Percentiles rank a stretch among this genome's conserved stretches.
These are phyloP conservation scores for Pseudochaenichthys georgianus DNA, from an alignment of 2,797 vertebrate genomes.

Conservation along the genomic window DNA sequence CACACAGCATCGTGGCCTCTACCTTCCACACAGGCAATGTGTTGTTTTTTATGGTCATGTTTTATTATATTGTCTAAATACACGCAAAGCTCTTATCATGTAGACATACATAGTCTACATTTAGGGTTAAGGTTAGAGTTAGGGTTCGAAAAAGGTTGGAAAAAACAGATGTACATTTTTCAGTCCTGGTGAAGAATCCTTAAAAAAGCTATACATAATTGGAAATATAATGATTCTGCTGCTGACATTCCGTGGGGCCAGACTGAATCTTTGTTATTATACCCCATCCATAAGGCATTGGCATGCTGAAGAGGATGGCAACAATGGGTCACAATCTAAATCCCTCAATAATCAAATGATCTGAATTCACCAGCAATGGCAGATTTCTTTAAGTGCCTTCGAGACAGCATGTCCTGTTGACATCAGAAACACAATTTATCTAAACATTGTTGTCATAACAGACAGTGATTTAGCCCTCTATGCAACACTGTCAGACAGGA, in stretches of 20 bases:
- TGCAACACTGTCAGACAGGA: not conserved
- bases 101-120: no score
- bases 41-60: no score
- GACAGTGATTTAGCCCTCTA: constrained; percentile 8
- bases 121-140: no score
- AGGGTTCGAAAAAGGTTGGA: no score
- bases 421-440: constrained; percentile 23
- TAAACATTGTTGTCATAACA: constrained; percentile 6
- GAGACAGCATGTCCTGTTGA: constrained; percentile 13
- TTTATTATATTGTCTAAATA: no score
- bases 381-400: constrained; percentile 36
- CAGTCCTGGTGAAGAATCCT: no score
- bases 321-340: constrained; percentile 10
- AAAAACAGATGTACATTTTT: no score
- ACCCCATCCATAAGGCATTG: constrained; percentile 9
- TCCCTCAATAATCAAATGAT: constrained; percentile 40
- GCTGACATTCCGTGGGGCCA: not conserved
- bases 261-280: constrained; percentile 15
- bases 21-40: no score
- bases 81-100: no score
- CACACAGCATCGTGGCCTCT: no score
- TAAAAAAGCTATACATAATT: no score
- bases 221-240: constrained; percentile 2
- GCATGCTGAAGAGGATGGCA: constrained; percentile 9
- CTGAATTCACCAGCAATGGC: constrained; percentile 6